Evolutionary conservation across 2,113 vertebrate genomes (phyloP).

Genomic region (Alces alces): DNA sequence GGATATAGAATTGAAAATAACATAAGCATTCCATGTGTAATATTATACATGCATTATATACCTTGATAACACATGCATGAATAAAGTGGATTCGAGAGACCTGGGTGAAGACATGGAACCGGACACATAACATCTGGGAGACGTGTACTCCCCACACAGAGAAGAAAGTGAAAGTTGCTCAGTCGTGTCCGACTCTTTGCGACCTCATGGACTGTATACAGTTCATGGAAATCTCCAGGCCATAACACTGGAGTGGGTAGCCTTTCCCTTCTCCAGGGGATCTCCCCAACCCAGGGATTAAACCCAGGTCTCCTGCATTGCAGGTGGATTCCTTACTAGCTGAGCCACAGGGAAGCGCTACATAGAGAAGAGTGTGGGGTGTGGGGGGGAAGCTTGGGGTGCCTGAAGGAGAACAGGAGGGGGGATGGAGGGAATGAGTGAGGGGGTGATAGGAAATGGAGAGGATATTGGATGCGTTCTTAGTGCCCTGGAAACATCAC

Average conservation of each 20-base stretch:
- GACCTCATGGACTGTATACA: neutral
- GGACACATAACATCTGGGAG: neutral
- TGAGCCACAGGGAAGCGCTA: too few species aligned
- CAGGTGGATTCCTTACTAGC: neutral
- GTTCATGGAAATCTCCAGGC: neutral
- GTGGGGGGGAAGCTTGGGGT: neutral
- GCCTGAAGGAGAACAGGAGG: neutral
- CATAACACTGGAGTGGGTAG: neutral
- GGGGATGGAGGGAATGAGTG: too few species aligned
- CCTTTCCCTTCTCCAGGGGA: neutral
- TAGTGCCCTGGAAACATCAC: neutral
- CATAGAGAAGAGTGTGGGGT: neutral
- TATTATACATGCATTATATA: neutral
- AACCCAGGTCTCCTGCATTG: neutral
- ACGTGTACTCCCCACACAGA: neutral
- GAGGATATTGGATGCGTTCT: neutral
- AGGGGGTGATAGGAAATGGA: neutral
- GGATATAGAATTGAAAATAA: neutral
- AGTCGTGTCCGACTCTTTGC: neutral
- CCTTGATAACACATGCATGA: neutral
- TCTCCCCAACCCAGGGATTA: neutral
- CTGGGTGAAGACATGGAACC: neutral
- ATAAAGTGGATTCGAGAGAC: neutral
- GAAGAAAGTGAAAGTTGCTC: neutral
- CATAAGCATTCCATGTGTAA: neutral